These are phyloP conservation scores for Fulmarus glacialis DNA, from an alignment of 2,113 vertebrate species.

Conservation along the genomic window DNA sequence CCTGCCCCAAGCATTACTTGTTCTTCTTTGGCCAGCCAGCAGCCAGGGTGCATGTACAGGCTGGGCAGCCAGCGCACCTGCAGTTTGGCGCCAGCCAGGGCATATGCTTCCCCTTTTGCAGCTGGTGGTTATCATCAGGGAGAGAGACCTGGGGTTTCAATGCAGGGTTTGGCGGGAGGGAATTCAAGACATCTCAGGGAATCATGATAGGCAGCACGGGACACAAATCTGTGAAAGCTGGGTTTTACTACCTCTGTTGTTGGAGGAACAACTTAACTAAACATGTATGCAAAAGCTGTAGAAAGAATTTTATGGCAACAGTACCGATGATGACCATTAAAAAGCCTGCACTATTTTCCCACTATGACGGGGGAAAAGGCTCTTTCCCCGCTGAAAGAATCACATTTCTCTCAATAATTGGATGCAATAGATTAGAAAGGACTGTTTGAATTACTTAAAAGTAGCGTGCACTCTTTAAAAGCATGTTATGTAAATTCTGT, in stretches of 20 bases:
- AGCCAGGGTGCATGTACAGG: not conserved
- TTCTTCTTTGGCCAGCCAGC: not conserved
- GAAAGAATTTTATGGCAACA: not conserved
- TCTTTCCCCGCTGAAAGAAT: not conserved
- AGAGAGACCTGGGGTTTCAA: not conserved
- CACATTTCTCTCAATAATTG: not conserved
- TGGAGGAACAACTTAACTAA: not conserved
- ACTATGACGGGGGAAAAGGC: not conserved
- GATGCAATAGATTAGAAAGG: not conserved
- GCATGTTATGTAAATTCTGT: not conserved
- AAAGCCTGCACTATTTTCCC: not conserved
- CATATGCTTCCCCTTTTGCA: not conserved
- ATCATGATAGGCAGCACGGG: not conserved
- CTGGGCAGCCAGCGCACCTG: not conserved
- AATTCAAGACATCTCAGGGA: not conserved
- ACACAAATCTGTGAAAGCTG: rapidly evolving
- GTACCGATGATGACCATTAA: not conserved
- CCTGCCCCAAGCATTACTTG: too few relatives aligned
- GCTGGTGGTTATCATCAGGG: not conserved
- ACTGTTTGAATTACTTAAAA: not conserved
- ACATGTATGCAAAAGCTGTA: not conserved
- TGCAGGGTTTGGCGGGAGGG: not conserved
- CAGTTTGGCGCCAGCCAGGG: not conserved
- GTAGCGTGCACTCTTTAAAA: not conserved
- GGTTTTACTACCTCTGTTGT: not conserved